These are phyloP conservation scores for Misgurnus anguillicaudatus DNA, from an alignment of 2,113 vertebrate genomes.

Conservation along the genomic window DNA sequence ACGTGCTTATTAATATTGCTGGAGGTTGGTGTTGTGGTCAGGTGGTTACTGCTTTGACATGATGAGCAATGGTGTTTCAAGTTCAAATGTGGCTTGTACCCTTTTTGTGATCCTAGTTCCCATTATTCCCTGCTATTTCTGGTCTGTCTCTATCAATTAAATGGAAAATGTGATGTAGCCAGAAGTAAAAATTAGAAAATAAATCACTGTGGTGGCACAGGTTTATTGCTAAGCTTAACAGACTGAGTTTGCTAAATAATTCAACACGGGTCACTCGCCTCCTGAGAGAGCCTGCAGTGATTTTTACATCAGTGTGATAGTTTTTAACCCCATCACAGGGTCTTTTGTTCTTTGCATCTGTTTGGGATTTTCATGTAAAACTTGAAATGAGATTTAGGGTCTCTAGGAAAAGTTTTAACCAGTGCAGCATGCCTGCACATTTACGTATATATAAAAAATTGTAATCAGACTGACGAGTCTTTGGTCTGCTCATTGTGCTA, in stretches of 20 bases:
- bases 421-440: no score
- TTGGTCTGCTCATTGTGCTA: no score
- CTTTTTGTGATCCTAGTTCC: not conserved
- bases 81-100: no score
- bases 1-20: not conserved
- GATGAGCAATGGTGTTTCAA: not conserved
- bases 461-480: no score
- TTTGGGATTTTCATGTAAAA: not conserved
- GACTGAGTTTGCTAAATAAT: not conserved
- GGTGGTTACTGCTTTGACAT: not conserved
- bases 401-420: not conserved
- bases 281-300: not conserved
- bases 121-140: not conserved
- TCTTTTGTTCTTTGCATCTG: not conserved
- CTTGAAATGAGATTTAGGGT: not conserved
- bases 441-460: no score
- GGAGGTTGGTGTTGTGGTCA: not conserved
- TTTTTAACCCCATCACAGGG: not conserved
- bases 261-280: not conserved
- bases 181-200: not conserved
- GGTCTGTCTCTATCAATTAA: not conserved
- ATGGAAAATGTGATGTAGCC: not conserved
- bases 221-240: conserved; percentile 3
- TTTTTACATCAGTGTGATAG: not conserved
- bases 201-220: no score